Evolutionary conservation across 1,140 invertebrate genomes (phyloP), one percentile per base, ranked within the genome.

Genomic region (Procambarus virginalis): DNA sequence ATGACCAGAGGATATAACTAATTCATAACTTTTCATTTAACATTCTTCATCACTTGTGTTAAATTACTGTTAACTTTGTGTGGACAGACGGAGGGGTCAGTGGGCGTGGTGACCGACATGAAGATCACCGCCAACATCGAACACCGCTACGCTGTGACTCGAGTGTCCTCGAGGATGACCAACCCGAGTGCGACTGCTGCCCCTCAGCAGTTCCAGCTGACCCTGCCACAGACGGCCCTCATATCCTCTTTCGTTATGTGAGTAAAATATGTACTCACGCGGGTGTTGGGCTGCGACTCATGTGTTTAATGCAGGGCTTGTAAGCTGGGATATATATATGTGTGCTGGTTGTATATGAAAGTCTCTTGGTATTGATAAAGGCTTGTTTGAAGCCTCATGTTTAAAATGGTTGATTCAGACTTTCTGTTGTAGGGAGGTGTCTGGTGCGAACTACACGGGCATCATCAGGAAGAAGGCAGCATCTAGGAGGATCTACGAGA

Each of bases 181-280:
- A 85, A 85, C n/a, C 20, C 73, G 6, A 8, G 6, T 8, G 5
- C 1, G 0, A 2, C 12, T 2, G 22, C 48, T 2, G 22, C 49
- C 6, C 17, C 76, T 8, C 70, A 76, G 2, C 48, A 55, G 3
- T 75, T 76, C 9, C 48, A 85, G 70, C 55, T 76, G 70, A 2
- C 48, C 2, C 20, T 85, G 3, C 83, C 83, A 14, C 34, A 76
- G 48, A 45, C 4, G 0, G 83, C 83, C 9, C 49, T 85, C 17
- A 34, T 85, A 1, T 85, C 83, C 73, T 76, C 70, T 20, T 55
- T 85, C n/a, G 20, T 85, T 9, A 85, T 85, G 83, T 85, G 12
- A 20, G 83, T 76, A 0, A 55, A 0, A 58, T 2, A 1, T 51
- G 70, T 49, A 10, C 51, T 9, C 51, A 55, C 51, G 20, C 12